These are phyloP conservation scores for Epinephelus malabaricus DNA, from an alignment of 2,797 vertebrate species.

Conservation along the genomic window DNA sequence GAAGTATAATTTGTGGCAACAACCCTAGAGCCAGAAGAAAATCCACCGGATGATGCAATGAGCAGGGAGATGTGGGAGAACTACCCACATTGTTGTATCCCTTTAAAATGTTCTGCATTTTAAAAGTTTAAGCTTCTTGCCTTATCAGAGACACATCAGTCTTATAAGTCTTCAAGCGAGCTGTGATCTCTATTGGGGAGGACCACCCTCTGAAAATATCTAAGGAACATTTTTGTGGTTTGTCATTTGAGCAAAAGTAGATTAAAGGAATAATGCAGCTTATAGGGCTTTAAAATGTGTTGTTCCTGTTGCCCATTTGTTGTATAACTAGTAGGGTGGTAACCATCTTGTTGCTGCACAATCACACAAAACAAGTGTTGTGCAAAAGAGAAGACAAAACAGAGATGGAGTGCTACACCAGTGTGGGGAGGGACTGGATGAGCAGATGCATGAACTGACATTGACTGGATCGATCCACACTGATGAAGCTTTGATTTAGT, in stretches of 20 bases:
- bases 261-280: slow-evolving; percentile 44
- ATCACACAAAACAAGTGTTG: slow-evolving; percentile 35
- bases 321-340: slow-evolving; percentile 35
- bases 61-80: too few species aligned
- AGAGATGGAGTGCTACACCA: slow-evolving; percentile 31
- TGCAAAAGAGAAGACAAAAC: slow-evolving; percentile 19
- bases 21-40: too few species aligned
- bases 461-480: slow-evolving; percentile 42
- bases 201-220: slow-evolving; percentile 25
- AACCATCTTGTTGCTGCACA: slow-evolving; percentile 29
- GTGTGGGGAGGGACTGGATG: slow-evolving; percentile 14
- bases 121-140: background rate
- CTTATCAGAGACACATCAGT: background rate
- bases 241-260: slow-evolving; percentile 13
- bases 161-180: slow-evolving; percentile 5
- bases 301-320: slow-evolving; percentile 27
- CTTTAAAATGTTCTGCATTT: background rate
- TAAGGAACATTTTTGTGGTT: slow-evolving; percentile 31
- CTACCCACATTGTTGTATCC: too few species aligned
- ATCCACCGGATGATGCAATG: too few species aligned
- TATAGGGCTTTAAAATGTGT: slow-evolving; percentile 33
- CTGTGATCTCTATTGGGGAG: background rate
- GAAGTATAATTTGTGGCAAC: too few species aligned
- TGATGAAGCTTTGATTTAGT: slow-evolving; percentile 59
- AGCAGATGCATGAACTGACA: slow-evolving; percentile 27